These are phyloP conservation scores for Mormyrus hasselquistii DNA, from an alignment of 2,797 vertebrate species.

Conservation along the genomic window DNA sequence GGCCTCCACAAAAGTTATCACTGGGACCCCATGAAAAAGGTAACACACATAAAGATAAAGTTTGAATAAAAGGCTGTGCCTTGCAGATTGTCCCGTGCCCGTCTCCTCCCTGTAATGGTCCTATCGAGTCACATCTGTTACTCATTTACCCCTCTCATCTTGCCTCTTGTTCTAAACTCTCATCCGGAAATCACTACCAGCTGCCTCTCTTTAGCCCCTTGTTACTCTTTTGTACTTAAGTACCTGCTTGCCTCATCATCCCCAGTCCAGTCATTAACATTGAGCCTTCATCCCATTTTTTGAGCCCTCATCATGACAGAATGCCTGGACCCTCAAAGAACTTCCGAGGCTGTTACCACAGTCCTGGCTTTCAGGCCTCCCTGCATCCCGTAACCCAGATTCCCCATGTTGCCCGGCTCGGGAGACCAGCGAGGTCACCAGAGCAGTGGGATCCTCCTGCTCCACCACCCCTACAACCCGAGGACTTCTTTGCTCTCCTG, in stretches of 20 bases:
- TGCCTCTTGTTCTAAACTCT: not conserved
- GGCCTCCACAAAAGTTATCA: not conserved
- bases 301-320: not conserved
- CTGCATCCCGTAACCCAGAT: not conserved
- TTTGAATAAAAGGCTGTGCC: not conserved
- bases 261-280: not conserved
- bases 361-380: not conserved
- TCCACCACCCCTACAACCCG: not conserved
- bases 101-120: not conserved
- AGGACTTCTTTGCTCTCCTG: not conserved
- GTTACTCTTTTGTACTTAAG: not conserved
- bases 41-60: not conserved
- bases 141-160: not conserved
- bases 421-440: not conserved
- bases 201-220: not conserved
- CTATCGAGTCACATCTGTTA: not conserved
- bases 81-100: not conserved
- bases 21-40: not conserved
- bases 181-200: not conserved
- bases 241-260: not conserved
- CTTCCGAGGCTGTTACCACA: not conserved
- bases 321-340: not conserved
- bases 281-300: not conserved
- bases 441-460: not conserved
- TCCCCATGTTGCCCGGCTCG: not conserved